Base-by-base conservation (phyloP, 2,113 vertebrate species). In the Oryzias woworae region DNA sequence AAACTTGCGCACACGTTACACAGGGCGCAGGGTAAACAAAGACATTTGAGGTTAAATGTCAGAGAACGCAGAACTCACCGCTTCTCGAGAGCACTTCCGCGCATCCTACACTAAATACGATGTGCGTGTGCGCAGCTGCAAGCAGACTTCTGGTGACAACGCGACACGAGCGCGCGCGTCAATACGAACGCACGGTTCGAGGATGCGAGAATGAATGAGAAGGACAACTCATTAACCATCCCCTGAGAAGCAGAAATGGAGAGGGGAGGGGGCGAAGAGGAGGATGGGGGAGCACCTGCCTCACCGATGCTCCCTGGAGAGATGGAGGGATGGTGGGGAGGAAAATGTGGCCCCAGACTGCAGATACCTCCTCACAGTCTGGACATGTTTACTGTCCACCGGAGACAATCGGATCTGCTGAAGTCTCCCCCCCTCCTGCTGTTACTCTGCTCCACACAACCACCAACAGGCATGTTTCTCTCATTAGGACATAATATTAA, bases 341-440 rank as follows among this genome's bases (percentile, higher is more conserved):
- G 75, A 88, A 73, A 79, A 86, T 81, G 81, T 79, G 79, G 67
- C 75, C 78, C 67, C 78, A 79, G 63, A 80, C 74, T 81, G 75
- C 83, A 77, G 81, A 84, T 81, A 56, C 65, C 78, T 85, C 65
- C 78, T 85, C 80, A 77, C 79, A 69, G 78, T 77, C 71, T 48
- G 81, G 85, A 85, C 85, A 84, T 79, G 82, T 88, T 84, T 84
- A 85, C 75, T 81, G 84, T 84, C 78, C 72, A 57, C 80, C 66
- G 75, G 80, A 85, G 81, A 81, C 77, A 77, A 55, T 76, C 66
- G 63, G 72, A 59, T 77, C 51, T 66, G 75, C 69, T 75, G 61
- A 44, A 60, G 69, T 65, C 73, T 60, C 65, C 68, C 36, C 26
- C 71, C 56, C 65, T 66, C 52, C 66, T 76, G 58, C 77, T 78